Evolutionary conservation across 2,797 vertebrate species (phyloP).

Genomic region (Pseudocheirus occidentalis): DNA sequence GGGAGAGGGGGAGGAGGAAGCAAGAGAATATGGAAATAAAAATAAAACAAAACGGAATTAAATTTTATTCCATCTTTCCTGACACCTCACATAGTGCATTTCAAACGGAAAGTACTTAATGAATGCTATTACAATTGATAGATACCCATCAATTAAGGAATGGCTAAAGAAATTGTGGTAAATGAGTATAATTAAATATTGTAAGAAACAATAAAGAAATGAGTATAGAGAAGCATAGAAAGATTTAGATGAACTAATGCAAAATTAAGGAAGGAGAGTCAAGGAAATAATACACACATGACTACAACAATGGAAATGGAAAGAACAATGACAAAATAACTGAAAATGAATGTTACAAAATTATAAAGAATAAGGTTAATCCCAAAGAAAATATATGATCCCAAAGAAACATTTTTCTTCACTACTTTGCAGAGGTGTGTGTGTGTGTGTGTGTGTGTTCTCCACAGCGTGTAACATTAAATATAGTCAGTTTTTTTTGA

Average conservation of each 20-base stretch:
- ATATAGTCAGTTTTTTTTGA: not conserved
- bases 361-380: not conserved
- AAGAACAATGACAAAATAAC: too few relatives aligned
- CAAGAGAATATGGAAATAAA: not conserved
- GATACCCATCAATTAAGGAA: not conserved
- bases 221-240: not conserved
- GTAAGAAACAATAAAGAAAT: not conserved
- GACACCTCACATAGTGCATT: not conserved
- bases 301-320: too few relatives aligned
- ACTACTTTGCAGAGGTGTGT: not conserved
- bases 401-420: not conserved
- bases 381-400: not conserved
- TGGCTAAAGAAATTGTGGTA: not conserved
- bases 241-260: not conserved
- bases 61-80: not conserved
- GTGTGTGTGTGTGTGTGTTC: not conserved
- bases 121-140: not conserved
- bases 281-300: not conserved
- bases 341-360: not conserved
- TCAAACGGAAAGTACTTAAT: not conserved
- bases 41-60: not conserved
- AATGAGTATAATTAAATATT: not conserved
- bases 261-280: not conserved
- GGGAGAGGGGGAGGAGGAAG: not conserved
- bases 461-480: not conserved